These are phyloP conservation scores for Dendrocincla tyrannina DNA, from an alignment of 2,797 vertebrate genomes.

Conservation along the genomic window DNA sequence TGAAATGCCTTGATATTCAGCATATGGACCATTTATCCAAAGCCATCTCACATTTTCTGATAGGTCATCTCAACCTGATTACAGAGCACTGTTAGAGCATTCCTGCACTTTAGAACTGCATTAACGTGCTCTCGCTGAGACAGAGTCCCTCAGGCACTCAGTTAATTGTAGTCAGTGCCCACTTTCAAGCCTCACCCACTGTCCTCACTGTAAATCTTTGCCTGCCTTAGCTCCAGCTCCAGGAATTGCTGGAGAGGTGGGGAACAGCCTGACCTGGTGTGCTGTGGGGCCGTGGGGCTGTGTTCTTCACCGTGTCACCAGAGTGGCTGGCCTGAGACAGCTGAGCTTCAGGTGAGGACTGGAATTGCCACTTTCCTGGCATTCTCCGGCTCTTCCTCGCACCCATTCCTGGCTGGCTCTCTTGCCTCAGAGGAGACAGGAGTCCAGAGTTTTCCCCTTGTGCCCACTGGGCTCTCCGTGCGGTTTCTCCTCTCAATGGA, in stretches of 20 bases:
- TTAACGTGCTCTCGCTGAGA: not conserved
- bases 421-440: not conserved
- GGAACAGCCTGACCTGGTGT: not conserved
- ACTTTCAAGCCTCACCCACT: not conserved
- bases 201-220: not conserved
- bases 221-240: not conserved
- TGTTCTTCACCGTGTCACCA: not conserved
- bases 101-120: not conserved
- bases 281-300: not conserved
- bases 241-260: not conserved
- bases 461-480: not conserved
- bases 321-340: not conserved
- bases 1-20: constrained; percentile 27
- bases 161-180: not conserved
- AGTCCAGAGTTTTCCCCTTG: not conserved
- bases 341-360: not conserved
- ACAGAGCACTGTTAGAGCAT: not conserved
- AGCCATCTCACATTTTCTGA: not conserved
- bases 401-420: not conserved
- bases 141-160: not conserved
- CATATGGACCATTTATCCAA: not conserved
- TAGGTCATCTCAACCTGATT: not conserved
- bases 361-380: not conserved
- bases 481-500: not conserved
- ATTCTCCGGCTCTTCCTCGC: not conserved